A percentile compares a stretch with the other conserved stretches of the same genome.
Conservation (phyloP, 2,113 vertebrate species). For the Dromiciops gliroides region DNA sequence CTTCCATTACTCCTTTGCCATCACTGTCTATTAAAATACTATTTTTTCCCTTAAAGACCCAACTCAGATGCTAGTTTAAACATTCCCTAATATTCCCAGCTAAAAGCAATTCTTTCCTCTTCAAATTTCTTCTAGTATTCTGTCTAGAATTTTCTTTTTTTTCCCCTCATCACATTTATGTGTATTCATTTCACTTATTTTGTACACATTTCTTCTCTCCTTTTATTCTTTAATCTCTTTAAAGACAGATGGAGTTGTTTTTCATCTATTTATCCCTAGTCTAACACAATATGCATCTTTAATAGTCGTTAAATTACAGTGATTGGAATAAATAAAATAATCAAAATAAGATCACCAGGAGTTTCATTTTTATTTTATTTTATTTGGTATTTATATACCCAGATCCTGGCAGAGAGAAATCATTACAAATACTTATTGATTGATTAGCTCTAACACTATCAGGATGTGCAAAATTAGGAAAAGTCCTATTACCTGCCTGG, state of each 20-base stretch:
- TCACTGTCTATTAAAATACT: background rate
- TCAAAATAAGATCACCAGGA: background rate
- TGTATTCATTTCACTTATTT: background rate
- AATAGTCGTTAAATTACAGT: background rate
- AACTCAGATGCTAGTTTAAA: background rate
- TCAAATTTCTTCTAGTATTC: background rate
- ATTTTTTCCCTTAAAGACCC: background rate
- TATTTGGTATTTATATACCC: background rate
- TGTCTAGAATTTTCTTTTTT: background rate
- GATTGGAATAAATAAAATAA: background rate
- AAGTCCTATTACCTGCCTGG: background rate
- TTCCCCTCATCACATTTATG: background rate
- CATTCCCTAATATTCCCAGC: background rate
- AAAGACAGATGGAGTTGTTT: background rate
- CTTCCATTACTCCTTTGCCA: background rate
- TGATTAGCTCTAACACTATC: background rate
- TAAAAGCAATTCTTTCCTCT: background rate
- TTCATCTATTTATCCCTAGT: background rate
- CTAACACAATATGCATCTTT: background rate
- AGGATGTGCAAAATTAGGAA: background rate
- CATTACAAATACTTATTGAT: background rate
- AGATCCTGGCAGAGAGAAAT: background rate
- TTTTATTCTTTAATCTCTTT: background rate
- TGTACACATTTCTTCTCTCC: background rate
- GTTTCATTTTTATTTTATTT: background rate